A percentile compares a stretch with the other conserved stretches of the same genome.
phyloP scores from a whole-genome alignment of 2,797 vertebrate species.

The Sebastes glaucus region DNA sequence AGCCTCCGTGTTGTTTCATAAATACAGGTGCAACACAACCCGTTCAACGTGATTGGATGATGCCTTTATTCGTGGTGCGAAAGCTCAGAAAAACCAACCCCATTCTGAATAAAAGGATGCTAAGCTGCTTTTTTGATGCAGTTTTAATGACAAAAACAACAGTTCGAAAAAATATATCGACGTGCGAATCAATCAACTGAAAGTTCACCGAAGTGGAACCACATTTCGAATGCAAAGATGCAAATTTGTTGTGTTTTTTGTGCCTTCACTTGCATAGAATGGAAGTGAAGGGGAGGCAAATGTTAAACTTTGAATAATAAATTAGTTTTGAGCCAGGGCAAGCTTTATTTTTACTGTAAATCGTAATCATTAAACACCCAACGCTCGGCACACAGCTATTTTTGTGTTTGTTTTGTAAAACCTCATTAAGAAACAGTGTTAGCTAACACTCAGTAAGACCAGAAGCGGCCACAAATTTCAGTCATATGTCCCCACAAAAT shows the following conservation, averaged over 20 bases:
- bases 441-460: neutral
- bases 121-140: too few relatives aligned
- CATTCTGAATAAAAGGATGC: neutral
- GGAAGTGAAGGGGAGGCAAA: too few relatives aligned
- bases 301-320: neutral
- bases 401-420: neutral
- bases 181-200: neutral
- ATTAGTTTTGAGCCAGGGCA: neutral
- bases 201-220: too few relatives aligned
- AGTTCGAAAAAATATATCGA: neutral
- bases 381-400: neutral
- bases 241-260: too few relatives aligned
- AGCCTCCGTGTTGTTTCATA: neutral
- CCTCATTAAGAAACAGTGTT: neutral
- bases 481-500: too few relatives aligned
- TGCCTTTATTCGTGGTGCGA: accelerated
- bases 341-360: neutral
- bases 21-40: neutral
- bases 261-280: accelerated
- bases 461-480: too few relatives aligned
- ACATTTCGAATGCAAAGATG: too few relatives aligned
- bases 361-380: neutral
- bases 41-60: neutral
- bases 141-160: neutral
- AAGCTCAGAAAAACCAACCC: neutral